Percentiles rank a stretch among this genome's conserved stretches.
Evolutionary conservation across 2,113 vertebrate genomes (phyloP).

Genomic region (mouse (Mus musculus)): DNA sequence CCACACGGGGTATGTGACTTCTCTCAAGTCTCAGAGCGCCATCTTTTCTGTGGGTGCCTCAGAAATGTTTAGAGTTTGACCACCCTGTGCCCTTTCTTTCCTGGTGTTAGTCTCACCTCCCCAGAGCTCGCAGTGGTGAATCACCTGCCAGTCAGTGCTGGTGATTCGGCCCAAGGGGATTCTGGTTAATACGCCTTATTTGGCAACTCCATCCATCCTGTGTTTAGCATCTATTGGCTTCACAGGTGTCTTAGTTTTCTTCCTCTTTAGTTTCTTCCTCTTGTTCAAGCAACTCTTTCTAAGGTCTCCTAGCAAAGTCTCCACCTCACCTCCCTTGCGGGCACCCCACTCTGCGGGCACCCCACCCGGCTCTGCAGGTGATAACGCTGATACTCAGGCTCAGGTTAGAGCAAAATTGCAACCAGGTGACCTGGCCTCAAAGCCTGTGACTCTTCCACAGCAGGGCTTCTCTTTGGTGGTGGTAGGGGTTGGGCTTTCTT

Average conservation of each 20-base stretch:
- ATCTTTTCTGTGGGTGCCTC: neutral
- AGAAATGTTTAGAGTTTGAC: neutral
- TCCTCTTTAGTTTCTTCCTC: neutral
- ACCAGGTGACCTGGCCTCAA: neutral
- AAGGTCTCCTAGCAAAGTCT: neutral
- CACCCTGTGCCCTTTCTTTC: neutral
- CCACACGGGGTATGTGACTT: neutral
- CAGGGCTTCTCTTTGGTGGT: neutral
- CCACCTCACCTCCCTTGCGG: neutral
- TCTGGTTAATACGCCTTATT: neutral
- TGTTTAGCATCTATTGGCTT: neutral
- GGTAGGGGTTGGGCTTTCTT: neutral
- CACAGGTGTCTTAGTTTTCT: neutral
- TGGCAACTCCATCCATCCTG: neutral
- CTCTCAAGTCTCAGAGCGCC: neutral
- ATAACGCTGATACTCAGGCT: neutral
- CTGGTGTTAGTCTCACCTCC: neutral
- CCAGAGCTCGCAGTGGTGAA: neutral
- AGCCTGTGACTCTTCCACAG: neutral
- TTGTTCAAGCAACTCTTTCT: neutral
- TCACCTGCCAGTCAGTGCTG: neutral
- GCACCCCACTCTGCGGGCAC: neutral
- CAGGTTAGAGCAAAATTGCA: constrained; percentile 17
- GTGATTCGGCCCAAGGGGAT: neutral
- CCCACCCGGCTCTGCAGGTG: neutral